Evolutionary conservation across 2,113 vertebrate genomes (phyloP).

Genomic region (Hyla sarda): DNA sequence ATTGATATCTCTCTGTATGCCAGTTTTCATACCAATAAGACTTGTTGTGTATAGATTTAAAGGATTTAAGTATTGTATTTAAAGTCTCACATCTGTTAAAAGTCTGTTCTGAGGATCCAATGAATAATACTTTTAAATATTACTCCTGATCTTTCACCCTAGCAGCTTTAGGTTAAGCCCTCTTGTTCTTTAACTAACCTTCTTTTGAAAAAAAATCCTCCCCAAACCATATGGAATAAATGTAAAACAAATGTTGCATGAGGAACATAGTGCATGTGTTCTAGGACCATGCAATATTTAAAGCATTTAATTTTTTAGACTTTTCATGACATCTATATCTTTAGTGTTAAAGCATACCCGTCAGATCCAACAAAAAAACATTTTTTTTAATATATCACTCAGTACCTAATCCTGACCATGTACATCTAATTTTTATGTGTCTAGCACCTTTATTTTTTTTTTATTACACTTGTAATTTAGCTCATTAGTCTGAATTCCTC

Average conservation of each 20-base stretch:
- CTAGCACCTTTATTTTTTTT: too few species aligned
- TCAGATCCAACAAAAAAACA: too few species aligned
- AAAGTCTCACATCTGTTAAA: neutral
- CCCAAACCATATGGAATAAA: slow-evolving; percentile 4
- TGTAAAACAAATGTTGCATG: neutral
- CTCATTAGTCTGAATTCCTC: too few species aligned
- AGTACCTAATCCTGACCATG: too few species aligned
- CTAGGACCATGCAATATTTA: neutral
- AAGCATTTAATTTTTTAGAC: neutral
- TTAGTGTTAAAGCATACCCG: neutral
- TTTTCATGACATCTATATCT: neutral
- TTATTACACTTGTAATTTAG: too few species aligned
- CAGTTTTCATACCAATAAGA: neutral
- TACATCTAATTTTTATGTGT: too few species aligned
- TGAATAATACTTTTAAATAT: neutral
- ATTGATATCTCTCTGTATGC: neutral
- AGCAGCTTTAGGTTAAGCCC: neutral
- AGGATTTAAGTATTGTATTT: neutral
- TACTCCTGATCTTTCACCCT: neutral
- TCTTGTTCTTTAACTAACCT: neutral
- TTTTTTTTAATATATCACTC: too few species aligned
- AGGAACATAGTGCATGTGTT: neutral
- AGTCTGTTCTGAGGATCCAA: neutral
- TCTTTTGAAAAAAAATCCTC: neutral
- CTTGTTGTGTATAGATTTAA: neutral